Conservation (phyloP, 2,888 invertebrate species). For the Diloba caeruleocephala region DNA sequence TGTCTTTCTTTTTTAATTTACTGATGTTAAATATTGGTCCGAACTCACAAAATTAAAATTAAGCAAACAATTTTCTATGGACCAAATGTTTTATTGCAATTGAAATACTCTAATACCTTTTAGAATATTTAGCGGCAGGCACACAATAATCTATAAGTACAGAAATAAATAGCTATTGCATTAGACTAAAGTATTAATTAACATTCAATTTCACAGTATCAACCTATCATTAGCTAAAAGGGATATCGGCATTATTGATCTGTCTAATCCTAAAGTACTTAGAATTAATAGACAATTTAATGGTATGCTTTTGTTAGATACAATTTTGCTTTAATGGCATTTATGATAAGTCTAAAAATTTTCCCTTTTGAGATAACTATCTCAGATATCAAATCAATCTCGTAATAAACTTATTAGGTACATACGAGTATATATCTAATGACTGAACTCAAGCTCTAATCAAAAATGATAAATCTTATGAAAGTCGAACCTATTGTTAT, state of each 20-base stretch:
- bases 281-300: conserved; percentile 47
- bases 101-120: no score
- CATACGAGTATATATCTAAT: conserved; percentile 17
- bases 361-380: conserved; percentile 9
- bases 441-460: conserved; percentile 7
- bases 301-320: conserved; percentile 32
- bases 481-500: conserved; percentile 7
- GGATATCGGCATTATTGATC: conserved; percentile 42
- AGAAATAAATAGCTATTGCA: conserved; percentile 13
- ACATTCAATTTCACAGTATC: conserved; percentile 40
- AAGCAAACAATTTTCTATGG: no score
- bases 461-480: conserved; percentile 10
- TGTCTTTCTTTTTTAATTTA: no score
- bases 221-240: conserved; percentile 42
- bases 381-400: conserved; percentile 27
- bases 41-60: no score
- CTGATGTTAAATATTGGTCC: no score
- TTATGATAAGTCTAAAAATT: conserved; percentile 39
- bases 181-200: conserved; percentile 32
- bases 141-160: no score
- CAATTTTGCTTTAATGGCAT: conserved; percentile 34
- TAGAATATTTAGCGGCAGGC: no score
- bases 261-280: conserved; percentile 34
- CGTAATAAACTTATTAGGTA: conserved; percentile 21
- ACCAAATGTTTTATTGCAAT: no score